A percentile compares a stretch with the other conserved stretches of the same genome.
phyloP scores from a whole-genome alignment of 1,140 invertebrate genomes.

The Orius laevigatus region DNA sequence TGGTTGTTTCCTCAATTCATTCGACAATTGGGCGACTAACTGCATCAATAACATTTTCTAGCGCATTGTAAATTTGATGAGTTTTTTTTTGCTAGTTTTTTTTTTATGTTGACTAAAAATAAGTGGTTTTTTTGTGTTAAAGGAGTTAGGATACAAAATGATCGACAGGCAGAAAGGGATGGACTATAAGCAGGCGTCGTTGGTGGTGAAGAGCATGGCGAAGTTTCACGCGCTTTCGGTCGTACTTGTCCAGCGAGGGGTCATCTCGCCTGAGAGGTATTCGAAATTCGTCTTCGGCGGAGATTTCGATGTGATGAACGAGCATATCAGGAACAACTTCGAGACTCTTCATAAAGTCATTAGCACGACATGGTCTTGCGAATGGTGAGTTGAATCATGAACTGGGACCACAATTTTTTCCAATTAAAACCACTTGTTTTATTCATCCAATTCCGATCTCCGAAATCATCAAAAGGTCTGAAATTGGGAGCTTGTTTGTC shows the following conservation, averaged over 20 bases:
- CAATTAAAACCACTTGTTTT: too few species aligned
- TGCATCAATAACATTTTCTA: too few species aligned
- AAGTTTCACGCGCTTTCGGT: constrained; percentile 16
- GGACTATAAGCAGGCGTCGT: constrained; percentile 14
- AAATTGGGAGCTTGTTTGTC: too few species aligned
- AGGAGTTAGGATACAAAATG: constrained; percentile 12
- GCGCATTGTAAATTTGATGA: too few species aligned
- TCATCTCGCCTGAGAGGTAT: background rate
- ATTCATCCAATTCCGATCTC: too few species aligned
- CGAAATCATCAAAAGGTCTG: too few species aligned
- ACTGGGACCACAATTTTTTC: too few species aligned
- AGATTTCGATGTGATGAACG: background rate
- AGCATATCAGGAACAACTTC: constrained; percentile 3
- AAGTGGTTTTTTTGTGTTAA: too few species aligned
- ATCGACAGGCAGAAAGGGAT: constrained; percentile 13
- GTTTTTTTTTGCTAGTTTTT: too few species aligned
- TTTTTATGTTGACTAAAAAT: too few species aligned
- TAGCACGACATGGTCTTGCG: background rate
- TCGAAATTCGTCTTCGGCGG: constrained; percentile 8
- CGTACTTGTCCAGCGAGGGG: background rate
- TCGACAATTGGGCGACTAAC: too few species aligned
- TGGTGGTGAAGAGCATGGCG: constrained; percentile 12
- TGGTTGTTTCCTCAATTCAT: too few species aligned
- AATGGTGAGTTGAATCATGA: constrained; percentile 7
- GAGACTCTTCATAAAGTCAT: background rate